These are phyloP conservation scores for Dascyllus trimaculatus DNA, from an alignment of 2,113 vertebrate species.

Conservation along the genomic window DNA sequence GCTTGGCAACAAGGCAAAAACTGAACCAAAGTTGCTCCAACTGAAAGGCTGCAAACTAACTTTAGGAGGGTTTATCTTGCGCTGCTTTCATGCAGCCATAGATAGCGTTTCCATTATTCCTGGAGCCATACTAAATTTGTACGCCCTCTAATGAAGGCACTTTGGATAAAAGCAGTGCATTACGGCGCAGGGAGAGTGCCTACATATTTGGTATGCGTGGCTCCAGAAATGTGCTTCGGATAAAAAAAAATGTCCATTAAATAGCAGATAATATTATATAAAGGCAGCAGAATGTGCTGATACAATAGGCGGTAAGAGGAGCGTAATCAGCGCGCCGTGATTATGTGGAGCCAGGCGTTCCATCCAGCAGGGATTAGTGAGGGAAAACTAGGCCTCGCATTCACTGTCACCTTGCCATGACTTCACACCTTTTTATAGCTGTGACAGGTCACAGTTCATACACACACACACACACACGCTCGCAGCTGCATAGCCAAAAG, in stretches of 20 bases:
- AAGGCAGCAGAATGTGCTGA: constrained; percentile 39
- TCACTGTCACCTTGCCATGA: constrained; percentile 47
- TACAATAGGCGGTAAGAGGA: constrained; percentile 27
- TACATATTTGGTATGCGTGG: constrained; percentile 23
- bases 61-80: constrained; percentile 52
- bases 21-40: not conserved
- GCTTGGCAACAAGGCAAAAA: constrained; percentile 52
- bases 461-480: constrained; percentile 17
- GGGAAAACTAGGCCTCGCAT: constrained; percentile 38
- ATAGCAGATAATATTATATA: constrained; percentile 36
- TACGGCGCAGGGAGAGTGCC: not conserved
- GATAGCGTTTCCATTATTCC: constrained; percentile 58
- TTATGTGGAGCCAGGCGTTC: constrained; percentile 29
- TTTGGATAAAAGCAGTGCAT: constrained; percentile 57
- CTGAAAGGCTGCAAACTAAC: constrained; percentile 37
- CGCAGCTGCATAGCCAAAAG: constrained; percentile 38
- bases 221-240: constrained; percentile 30
- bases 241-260: constrained; percentile 54
- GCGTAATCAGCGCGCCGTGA: constrained; percentile 24
- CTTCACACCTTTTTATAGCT: constrained; percentile 63
- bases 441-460: constrained; percentile 47
- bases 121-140: constrained; percentile 42
- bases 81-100: constrained; percentile 17
- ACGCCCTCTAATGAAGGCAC: constrained; percentile 36
- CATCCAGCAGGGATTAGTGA: constrained; percentile 48